Evolutionary conservation across 2,888 invertebrate species (phyloP).

Genomic region (Pachydiplax longipennis): DNA sequence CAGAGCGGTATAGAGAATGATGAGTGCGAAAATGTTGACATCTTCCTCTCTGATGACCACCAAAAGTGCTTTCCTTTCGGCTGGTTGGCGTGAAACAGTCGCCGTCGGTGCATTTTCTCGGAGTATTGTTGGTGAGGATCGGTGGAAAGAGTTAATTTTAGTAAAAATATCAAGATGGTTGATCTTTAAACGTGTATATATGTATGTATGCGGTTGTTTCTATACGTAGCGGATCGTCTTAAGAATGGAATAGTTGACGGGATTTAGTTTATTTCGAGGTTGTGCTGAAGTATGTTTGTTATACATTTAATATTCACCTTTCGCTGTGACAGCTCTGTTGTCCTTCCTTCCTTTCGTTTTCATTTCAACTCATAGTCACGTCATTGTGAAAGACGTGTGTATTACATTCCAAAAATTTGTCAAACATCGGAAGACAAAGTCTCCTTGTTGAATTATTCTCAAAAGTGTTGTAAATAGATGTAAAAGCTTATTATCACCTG

Average conservation of each 20-base stretch:
- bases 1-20: background rate
- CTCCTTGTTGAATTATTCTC: conserved; percentile 4
- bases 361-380: too few species aligned
- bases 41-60: too few species aligned
- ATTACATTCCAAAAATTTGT: background rate
- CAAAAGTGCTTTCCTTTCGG: too few species aligned
- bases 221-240: background rate
- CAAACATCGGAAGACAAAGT: conserved; percentile 12
- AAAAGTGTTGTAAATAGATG: conserved; percentile 35
- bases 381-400: too few species aligned
- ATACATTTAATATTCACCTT: background rate
- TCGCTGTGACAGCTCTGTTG: background rate
- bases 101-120: background rate
- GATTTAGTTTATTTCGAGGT: background rate
- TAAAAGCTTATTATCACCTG: conserved; percentile 42
- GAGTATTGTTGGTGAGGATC: background rate
- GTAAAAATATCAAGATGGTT: conserved; percentile 15
- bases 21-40: too few species aligned
- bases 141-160: background rate
- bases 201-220: conserved; percentile 22
- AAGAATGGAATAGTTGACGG: conserved; percentile 24
- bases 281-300: conserved; percentile 23
- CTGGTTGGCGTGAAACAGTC: background rate
- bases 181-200: conserved; percentile 28
- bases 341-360: background rate